Conservation (phyloP, 2,113 vertebrate species). For the Guaruba guarouba region DNA sequence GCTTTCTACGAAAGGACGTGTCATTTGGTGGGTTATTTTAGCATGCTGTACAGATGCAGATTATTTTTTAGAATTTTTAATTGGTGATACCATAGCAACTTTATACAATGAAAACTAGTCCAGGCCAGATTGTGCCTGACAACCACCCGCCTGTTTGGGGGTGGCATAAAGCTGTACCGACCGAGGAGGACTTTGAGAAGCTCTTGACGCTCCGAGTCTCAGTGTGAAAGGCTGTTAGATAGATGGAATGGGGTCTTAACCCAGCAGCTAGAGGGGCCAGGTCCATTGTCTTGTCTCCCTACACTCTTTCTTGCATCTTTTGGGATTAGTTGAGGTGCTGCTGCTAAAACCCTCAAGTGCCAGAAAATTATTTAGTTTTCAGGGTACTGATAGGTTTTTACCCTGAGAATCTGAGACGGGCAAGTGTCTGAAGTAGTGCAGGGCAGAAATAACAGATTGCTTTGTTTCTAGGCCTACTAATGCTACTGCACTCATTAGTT, state of each 20-base stretch:
- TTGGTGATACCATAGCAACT: slow-evolving; percentile 71
- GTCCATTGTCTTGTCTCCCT: not conserved
- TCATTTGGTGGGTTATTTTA: slow-evolving; percentile 71
- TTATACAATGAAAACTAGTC: slow-evolving; percentile 68
- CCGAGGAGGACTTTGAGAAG: slow-evolving; percentile 18
- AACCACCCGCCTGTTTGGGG: slow-evolving; percentile 63
- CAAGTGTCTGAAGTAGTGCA: not conserved
- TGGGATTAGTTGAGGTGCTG: not conserved
- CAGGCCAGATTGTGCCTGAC: slow-evolving; percentile 67
- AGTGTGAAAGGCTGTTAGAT: not conserved
- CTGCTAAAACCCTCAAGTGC: not conserved
- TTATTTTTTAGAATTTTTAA: slow-evolving; percentile 72
- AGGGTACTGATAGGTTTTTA: not conserved
- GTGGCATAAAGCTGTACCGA: slow-evolving; percentile 55
- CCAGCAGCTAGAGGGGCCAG: not conserved
- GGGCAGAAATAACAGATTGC: not conserved
- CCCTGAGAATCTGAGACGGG: not conserved
- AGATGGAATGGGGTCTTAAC: not conserved
- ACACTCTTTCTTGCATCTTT: not conserved
- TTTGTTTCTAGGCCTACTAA: not conserved
- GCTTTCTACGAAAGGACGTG: slow-evolving; percentile 70
- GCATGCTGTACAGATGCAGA: slow-evolving; percentile 71
- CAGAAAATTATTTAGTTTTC: not conserved
- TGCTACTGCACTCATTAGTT: not conserved
- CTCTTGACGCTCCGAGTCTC: not conserved